These are phyloP conservation scores for Coelopa frigida DNA, from an alignment of 1,140 invertebrate species.

Conservation along the genomic window DNA sequence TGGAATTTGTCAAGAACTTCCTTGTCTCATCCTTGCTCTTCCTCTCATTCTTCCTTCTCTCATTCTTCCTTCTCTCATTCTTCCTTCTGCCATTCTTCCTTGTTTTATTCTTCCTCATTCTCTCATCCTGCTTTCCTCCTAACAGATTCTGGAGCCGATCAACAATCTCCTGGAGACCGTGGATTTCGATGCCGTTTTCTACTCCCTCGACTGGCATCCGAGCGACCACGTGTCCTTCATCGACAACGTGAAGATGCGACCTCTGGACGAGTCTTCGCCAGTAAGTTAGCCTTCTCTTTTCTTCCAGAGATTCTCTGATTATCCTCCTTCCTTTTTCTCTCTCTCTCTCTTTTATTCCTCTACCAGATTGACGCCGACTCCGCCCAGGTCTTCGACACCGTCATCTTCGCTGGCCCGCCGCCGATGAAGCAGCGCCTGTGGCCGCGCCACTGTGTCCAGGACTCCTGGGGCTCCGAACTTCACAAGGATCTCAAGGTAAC, in stretches of 20 bases:
- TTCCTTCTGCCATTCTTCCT: background rate
- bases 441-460: slow-evolving; percentile 93
- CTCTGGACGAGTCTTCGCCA: slow-evolving; percentile 60
- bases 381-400: slow-evolving; percentile 80
- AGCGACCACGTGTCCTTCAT: slow-evolving; percentile 94
- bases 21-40: background rate
- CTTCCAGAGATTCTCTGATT: too few species aligned
- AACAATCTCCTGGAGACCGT: slow-evolving; percentile 81
- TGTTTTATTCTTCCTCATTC: too few species aligned
- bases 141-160: slow-evolving; percentile 78
- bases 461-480: slow-evolving; percentile 88
- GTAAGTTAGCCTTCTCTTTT: slow-evolving; percentile 41
- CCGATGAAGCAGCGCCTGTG: slow-evolving; percentile 80
- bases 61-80: too few species aligned
- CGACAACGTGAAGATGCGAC: slow-evolving; percentile 72
- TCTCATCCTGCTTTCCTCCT: background rate
- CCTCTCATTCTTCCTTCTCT: too few species aligned
- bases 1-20: too few species aligned
- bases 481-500: slow-evolving; percentile 84
- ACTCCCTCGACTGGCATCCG: slow-evolving; percentile 96
- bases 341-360: background rate
- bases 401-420: slow-evolving; percentile 82
- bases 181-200: slow-evolving; percentile 87
- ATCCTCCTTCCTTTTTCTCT: background rate
- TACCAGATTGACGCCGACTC: slow-evolving; percentile 57